Evolutionary conservation across 1,140 invertebrate genomes (phyloP).

Genomic region (Papilio helenus): DNA sequence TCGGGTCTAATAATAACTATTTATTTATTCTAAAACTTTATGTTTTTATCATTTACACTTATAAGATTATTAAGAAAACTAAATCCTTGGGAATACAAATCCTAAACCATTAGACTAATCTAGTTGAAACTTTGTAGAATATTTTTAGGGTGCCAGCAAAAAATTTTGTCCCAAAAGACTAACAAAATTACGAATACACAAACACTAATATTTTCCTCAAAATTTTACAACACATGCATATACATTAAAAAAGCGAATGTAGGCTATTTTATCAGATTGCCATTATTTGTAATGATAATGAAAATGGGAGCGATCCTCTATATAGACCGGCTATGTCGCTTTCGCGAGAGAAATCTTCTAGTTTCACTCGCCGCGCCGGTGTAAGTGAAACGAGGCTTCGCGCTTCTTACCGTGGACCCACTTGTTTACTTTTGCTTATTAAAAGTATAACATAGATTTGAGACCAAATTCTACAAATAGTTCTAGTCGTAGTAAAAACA

Average conservation of each 20-base stretch:
- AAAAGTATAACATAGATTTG: conserved; percentile 17
- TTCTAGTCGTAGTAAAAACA: not conserved
- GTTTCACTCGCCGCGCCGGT: conserved; percentile 62
- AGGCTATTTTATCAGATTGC: not conserved
- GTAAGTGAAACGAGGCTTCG: conserved; percentile 64
- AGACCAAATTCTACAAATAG: not conserved
- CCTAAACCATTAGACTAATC: too few relatives aligned
- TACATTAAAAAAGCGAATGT: not conserved
- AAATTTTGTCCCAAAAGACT: too few relatives aligned
- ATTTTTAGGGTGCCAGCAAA: too few relatives aligned
- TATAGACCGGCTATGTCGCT: conserved; percentile 65
- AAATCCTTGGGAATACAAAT: too few relatives aligned
- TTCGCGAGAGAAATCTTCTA: conserved; percentile 72
- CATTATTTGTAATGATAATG: conserved; percentile 27
- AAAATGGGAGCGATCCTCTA: conserved; percentile 35
- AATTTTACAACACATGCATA: not conserved
- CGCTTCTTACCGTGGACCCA: conserved; percentile 37
- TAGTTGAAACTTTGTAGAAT: too few relatives aligned
- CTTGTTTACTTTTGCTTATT: conserved; percentile 33
- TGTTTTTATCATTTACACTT: too few relatives aligned
- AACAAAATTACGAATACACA: not conserved
- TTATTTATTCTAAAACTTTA: too few relatives aligned
- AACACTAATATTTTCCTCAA: not conserved
- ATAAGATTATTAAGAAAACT: too few relatives aligned
- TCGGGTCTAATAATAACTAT: too few relatives aligned